phyloP scores from a whole-genome alignment of 64 coral and sea anemone genomes.

The Actinia equina region DNA sequence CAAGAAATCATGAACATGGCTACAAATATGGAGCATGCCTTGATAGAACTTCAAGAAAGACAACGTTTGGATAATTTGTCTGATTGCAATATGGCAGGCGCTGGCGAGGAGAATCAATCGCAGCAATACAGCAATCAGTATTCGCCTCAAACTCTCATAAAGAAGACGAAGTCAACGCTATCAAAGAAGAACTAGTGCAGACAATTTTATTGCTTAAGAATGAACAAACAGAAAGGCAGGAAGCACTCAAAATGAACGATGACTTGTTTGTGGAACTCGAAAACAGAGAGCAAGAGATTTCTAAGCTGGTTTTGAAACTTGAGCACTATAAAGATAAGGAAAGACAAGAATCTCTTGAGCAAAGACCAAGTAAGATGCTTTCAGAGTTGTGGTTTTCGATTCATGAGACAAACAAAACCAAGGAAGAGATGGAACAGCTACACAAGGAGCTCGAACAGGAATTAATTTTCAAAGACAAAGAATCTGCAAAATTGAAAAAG shows the following conservation, averaged over 20 bases:
- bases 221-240: neutral
- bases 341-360: neutral
- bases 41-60: constrained; percentile 15
- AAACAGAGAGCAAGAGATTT: neutral
- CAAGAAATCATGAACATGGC: constrained; percentile 17
- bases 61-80: neutral
- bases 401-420: constrained; percentile 2
- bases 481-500: constrained; percentile 1
- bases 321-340: constrained; percentile 20
- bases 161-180: neutral
- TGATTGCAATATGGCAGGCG: neutral
- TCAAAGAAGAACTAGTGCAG: constrained; percentile 16
- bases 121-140: neutral
- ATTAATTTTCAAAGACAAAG: neutral
- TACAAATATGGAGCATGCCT: neutral
- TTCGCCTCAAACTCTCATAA: neutral
- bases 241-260: constrained; percentile 1
- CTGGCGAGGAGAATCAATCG: neutral
- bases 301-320: constrained; percentile 5
- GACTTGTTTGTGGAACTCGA: neutral
- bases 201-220: neutral
- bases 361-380: neutral
- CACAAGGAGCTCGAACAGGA: neutral
- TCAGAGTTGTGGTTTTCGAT: constrained; percentile 3
- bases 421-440: neutral